phyloP scores from a whole-genome alignment of 2,888 invertebrate genomes.

The Dryomyza anilis region DNA sequence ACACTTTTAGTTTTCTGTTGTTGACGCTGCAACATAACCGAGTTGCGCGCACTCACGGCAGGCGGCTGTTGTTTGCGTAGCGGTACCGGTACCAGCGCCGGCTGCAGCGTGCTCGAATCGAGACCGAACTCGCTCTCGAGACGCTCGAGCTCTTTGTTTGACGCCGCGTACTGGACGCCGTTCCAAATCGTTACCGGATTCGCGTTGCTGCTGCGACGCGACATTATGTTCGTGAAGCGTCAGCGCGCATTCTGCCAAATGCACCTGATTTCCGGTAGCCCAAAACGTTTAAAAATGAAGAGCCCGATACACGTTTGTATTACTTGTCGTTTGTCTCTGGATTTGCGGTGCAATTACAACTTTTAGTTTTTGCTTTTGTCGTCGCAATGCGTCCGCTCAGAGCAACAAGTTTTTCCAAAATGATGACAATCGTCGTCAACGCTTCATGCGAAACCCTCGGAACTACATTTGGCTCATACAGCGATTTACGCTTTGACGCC shows the following conservation, averaged over 20 bases:
- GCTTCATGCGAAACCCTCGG: conserved; percentile 39
- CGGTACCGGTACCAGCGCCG: conserved; percentile 47
- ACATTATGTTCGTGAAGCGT: conserved; percentile 9
- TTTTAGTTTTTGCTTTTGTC: too few relatives aligned
- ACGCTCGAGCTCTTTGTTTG: conserved; percentile 49
- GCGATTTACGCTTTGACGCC: conserved; percentile 14
- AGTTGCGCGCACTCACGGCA: conserved; percentile 52
- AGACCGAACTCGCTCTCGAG: conserved; percentile 50
- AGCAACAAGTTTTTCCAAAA: conserved; percentile 51
- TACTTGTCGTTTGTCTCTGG: too few relatives aligned
- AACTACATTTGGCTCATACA: background rate
- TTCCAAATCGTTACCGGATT: conserved; percentile 51
- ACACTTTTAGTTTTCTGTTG: conserved; percentile 5
- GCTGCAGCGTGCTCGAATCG: conserved; percentile 51
- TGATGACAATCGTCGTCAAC: conserved; percentile 46
- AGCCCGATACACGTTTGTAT: background rate
- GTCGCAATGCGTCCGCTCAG: conserved; percentile 52
- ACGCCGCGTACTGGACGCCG: conserved; percentile 53
- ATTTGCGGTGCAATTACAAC: too few relatives aligned
- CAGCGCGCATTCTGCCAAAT: background rate
- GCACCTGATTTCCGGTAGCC: conserved; percentile 8
- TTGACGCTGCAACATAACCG: background rate
- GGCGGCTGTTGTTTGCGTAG: conserved; percentile 33
- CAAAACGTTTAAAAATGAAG: background rate
- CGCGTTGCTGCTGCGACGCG: conserved; percentile 13